Evolutionary conservation across 2,797 vertebrate species (phyloP), one percentile per base, ranked within the genome.

Genomic region (Arnoldichthys spilopterus): DNA sequence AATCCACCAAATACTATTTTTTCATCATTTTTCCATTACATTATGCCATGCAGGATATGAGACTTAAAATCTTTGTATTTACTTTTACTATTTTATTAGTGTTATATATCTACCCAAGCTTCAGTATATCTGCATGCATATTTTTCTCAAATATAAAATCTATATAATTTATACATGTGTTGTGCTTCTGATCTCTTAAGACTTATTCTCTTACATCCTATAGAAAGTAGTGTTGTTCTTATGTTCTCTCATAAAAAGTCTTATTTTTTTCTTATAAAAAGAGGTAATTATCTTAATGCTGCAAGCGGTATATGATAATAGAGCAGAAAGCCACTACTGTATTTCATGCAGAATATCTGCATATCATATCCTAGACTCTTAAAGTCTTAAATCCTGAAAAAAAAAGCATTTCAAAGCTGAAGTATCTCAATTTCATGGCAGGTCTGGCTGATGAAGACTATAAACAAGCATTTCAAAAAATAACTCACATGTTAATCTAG

Each of bases 1-100:
- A 77, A 32, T 69, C 20, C 16, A 49, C 61, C 72, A 66, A 74
- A 76, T 49, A 75, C 61, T 61, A 49, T 76, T 70, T 63, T 49
- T 74, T 71, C 12, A 69, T 66, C 49, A 54, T 12, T 47, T 73
- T 72, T 59, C 53, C 40, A 72, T 76, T 62, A 75, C 15, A 67
- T 67, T 72, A 58, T 64, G 22, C 34, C 53, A 69, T 51, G 32
- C 22, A 64, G 28, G 16, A 74, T 63, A 67, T 47, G 22, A 43
- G 45, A 53, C 37, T 2, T 28, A 26, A 77, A 72, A 49, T 0
- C 32, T 49, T 20, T 77, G 70, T 43, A n/a, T 74, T 77, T 73
- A 61, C 47, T 37, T n/a, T n/a, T n/a, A n/a, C n/a, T n/a, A n/a
- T n/a, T n/a, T n/a, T n/a, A n/a, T n/a, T n/a, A n/a, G n/a, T n/a